Percentiles rank a stretch among this genome's conserved stretches.
These are phyloP conservation scores for Griposia aprilina DNA, from an alignment of 2,888 invertebrate species.

Conservation along the genomic window DNA sequence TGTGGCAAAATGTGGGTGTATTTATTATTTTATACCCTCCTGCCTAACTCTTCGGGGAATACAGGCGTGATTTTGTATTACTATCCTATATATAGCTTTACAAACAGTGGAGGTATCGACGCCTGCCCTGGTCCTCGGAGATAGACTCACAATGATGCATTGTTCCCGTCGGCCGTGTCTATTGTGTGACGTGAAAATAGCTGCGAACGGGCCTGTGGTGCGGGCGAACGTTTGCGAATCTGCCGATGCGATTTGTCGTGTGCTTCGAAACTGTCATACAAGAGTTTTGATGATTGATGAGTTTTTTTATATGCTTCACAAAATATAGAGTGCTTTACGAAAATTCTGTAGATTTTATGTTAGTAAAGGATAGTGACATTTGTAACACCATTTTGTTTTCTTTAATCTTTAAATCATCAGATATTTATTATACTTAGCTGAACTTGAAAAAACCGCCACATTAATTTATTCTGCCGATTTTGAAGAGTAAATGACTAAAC, in stretches of 20 bases:
- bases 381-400: neutral
- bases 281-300: neutral
- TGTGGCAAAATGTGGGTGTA: neutral
- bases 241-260: conserved; percentile 33
- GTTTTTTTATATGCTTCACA: neutral
- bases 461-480: too few relatives aligned
- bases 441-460: neutral
- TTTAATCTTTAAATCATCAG: too few relatives aligned
- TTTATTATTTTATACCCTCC: too few relatives aligned
- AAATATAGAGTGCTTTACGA: too few relatives aligned
- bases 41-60: neutral
- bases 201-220: conserved; percentile 30
- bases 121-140: conserved; percentile 71
- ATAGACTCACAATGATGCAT: conserved; percentile 74
- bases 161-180: conserved; percentile 63
- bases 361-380: neutral
- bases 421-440: neutral
- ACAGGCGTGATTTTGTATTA: neutral
- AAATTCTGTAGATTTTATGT: neutral
- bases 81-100: conserved; percentile 15
- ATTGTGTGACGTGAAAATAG: conserved; percentile 69
- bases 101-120: conserved; percentile 50
- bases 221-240: conserved; percentile 44
- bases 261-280: neutral
- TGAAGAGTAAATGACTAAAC: neutral